These are phyloP conservation scores for Augiades crinisus DNA, from an alignment of 2,888 invertebrate genomes.

Conservation along the genomic window DNA sequence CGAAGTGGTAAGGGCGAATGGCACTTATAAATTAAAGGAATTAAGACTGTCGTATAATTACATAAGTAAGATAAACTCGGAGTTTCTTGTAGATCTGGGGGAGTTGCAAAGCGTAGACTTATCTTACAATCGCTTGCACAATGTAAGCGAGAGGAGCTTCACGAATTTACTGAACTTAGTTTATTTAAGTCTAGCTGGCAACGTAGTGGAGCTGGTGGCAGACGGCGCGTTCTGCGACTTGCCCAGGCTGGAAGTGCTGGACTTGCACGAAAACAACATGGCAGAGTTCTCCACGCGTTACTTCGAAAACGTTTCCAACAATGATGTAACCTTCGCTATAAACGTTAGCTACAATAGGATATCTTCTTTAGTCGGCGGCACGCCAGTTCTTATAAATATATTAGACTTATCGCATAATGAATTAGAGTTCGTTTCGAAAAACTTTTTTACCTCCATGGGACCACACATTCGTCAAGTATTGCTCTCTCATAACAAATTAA, in stretches of 20 bases:
- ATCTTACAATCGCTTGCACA: slow-evolving; percentile 86
- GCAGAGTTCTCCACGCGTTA: slow-evolving; percentile 82
- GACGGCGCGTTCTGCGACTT: slow-evolving; percentile 86
- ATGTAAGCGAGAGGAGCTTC: slow-evolving; percentile 84
- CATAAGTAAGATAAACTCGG: slow-evolving; percentile 82
- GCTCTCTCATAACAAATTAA: slow-evolving; percentile 82
- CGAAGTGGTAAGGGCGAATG: slow-evolving; percentile 51
- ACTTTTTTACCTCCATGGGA: slow-evolving; percentile 75
- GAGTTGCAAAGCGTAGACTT: slow-evolving; percentile 87
- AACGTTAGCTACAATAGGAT: slow-evolving; percentile 87
- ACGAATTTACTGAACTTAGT: slow-evolving; percentile 85
- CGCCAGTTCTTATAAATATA: slow-evolving; percentile 75
- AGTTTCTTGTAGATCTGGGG: slow-evolving; percentile 84
- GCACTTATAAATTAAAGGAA: slow-evolving; percentile 86
- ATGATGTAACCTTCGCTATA: slow-evolving; percentile 82
- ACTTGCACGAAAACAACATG: slow-evolving; percentile 87
- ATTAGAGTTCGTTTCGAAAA: slow-evolving; percentile 78
- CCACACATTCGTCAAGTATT: slow-evolving; percentile 46
- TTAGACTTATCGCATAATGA: slow-evolving; percentile 85
- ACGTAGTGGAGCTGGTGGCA: slow-evolving; percentile 84
- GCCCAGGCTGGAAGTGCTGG: slow-evolving; percentile 85
- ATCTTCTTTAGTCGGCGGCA: slow-evolving; percentile 46
- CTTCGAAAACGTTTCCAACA: slow-evolving; percentile 83
- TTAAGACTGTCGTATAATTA: slow-evolving; percentile 90
- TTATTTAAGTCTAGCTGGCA: slow-evolving; percentile 89